Conservation (phyloP, 2,797 vertebrate genomes). For the Danionella dracula region DNA sequence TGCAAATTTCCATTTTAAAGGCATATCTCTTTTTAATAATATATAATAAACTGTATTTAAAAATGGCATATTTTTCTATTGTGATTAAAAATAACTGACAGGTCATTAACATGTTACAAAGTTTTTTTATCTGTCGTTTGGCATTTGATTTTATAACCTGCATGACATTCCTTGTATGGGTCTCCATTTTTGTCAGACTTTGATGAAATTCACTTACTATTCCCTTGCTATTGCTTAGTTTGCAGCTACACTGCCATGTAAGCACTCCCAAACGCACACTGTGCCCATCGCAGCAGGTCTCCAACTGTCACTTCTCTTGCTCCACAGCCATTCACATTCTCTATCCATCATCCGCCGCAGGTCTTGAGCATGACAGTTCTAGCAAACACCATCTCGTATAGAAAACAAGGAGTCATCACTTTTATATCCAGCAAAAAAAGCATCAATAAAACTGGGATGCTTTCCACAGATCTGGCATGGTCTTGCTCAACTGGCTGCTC, state of each 20-base stretch:
- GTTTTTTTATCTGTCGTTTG: too few species aligned
- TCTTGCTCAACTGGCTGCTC: conserved; percentile 9
- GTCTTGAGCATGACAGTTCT: conserved; percentile 22
- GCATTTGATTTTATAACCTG: too few species aligned
- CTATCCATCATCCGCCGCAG: conserved; percentile 26
- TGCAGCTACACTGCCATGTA: conserved; percentile 33
- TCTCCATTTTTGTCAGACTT: conserved; percentile 5
- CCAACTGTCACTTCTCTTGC: conserved; percentile 34
- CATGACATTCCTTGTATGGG: too few species aligned
- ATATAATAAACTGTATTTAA: too few species aligned
- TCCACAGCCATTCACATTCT: conserved; percentile 35
- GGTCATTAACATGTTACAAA: too few species aligned
- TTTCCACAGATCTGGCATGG: conserved; percentile 17
- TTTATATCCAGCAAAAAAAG: conserved; percentile 27
- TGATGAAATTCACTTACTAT: conserved; percentile 7
- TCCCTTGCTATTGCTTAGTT: conserved; percentile 30
- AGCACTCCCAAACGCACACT: conserved; percentile 14
- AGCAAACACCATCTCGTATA: background rate
- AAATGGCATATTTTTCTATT: too few species aligned
- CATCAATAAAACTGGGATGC: background rate
- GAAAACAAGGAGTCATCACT: conserved; percentile 29
- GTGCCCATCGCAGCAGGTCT: conserved; percentile 34
- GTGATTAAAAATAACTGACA: too few species aligned
- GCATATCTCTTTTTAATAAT: too few species aligned
- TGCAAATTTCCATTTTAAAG: too few species aligned